Evolutionary conservation across 2,113 vertebrate species (phyloP), one percentile per base, ranked within the genome.

Genomic region (Megalops atlanticus): DNA sequence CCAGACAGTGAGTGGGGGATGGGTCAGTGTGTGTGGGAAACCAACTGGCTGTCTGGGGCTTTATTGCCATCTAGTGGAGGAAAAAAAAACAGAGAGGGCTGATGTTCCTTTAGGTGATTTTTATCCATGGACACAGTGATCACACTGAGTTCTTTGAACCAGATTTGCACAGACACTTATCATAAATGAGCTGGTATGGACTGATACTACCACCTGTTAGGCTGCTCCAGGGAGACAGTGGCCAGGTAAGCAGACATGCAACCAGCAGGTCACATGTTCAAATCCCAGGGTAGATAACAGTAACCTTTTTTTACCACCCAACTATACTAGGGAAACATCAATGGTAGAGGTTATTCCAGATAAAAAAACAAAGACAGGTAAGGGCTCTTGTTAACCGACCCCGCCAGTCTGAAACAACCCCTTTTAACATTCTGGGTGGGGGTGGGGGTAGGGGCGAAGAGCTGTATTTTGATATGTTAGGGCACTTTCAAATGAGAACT

Each of bases 1-100:
- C 41, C 64, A 71, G 68, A 45, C 68, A 79, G 12, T 2, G 12
- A 24, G 12, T 43, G 78, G 78, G 64, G 78, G 78, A 45, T 45
- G 78, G 52, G 45, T 24, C 21, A n/a, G n/a, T n/a, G 21, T 16
- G 68, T 10, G 24, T 1, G n/a, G n/a, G 31, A 24, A 24, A 52
- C 43, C 36, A n/a, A n/a, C 49, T 49, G 3, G 36, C 33, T 54
- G 70, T 73, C 85, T 85, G 85, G 88, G 85, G 84, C 82, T 82
- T 92, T 84, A 94, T 87, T 92, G 92, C 89, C 94, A 93, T 90
- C 94, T 93, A 79, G 87, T 93, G 94, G 74, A n/a, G 45, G 54
- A 33, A 64, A 38, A 16, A 12, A 38, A 64, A 21, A 43, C 74
- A 49, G 41, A 49, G 71, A 14, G 71, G 8, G 35, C 10, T 2